phyloP scores from a whole-genome alignment of 2,113 vertebrate genomes.

The Lepisosteus oculatus region DNA sequence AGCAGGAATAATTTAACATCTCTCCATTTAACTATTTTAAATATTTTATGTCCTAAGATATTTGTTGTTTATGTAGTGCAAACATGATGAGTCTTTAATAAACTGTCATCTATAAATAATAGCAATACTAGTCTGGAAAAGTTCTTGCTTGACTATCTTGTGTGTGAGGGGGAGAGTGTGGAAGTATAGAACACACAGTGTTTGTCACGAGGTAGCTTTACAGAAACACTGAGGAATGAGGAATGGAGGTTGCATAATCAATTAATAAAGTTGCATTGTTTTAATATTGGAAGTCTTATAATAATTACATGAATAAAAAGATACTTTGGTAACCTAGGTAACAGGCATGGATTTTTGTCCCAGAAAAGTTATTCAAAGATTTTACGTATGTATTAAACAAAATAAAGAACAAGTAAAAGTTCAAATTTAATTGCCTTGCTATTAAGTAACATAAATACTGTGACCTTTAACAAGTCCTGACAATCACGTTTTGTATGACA shows the following conservation, averaged over 20 bases:
- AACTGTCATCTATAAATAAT: too few species aligned
- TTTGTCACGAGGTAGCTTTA: too few species aligned
- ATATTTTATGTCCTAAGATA: too few species aligned
- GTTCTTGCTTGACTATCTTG: too few species aligned
- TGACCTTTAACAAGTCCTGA: not conserved
- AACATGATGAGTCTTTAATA: too few species aligned
- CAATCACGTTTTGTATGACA: not conserved
- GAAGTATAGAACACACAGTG: too few species aligned
- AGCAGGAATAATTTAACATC: too few species aligned
- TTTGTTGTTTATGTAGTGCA: too few species aligned
- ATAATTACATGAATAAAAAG: not conserved
- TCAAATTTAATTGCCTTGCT: not conserved
- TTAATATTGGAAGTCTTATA: not conserved
- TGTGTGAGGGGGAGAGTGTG: too few species aligned
- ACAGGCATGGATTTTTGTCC: not conserved
- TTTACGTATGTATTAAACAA: not conserved
- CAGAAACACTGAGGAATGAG: too few species aligned
- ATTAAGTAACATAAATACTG: not conserved
- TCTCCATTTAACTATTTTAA: too few species aligned
- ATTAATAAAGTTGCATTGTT: not conserved
- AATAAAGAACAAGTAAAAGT: not conserved
- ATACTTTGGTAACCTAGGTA: conserved; percentile 1
- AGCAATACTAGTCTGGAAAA: too few species aligned
- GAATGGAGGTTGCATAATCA: not conserved
- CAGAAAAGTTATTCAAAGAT: not conserved